phyloP scores from a whole-genome alignment of 2,113 vertebrate species.

The Barbus barbus region DNA sequence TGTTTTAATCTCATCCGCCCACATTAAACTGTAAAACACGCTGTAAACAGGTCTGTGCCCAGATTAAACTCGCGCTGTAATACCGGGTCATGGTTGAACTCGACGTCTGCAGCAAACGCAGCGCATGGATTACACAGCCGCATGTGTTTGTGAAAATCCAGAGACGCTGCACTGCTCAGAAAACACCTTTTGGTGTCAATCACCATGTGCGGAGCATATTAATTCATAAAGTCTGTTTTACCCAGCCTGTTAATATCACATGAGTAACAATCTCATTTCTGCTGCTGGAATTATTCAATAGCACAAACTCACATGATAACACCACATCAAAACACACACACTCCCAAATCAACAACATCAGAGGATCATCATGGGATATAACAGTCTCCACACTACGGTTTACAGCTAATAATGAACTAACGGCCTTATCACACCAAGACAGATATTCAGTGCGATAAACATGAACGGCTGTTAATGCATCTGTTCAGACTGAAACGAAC shows the following conservation, averaged over 20 bases:
- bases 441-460: background rate
- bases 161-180: background rate
- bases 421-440: background rate
- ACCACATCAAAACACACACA: background rate
- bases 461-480: background rate
- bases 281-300: background rate
- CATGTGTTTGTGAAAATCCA: constrained; percentile 13
- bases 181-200: constrained; percentile 6
- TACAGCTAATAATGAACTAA: background rate
- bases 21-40: background rate
- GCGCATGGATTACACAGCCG: background rate
- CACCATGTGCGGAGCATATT: background rate
- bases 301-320: background rate
- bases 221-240: background rate
- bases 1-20: background rate
- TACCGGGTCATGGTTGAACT: background rate
- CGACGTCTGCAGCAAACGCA: no score
- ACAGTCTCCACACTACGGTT: background rate
- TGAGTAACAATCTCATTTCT: background rate
- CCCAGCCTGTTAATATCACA: constrained; percentile 19
- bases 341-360: constrained; percentile 7
- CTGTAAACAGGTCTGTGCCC: constrained; percentile 13
- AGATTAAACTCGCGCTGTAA: background rate
- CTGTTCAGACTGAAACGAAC: no score
- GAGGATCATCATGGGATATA: background rate